Evolutionary conservation across 2,888 invertebrate species (phyloP), one percentile per base, ranked within the genome.

Genomic region (Eupithecia pulchellata): DNA sequence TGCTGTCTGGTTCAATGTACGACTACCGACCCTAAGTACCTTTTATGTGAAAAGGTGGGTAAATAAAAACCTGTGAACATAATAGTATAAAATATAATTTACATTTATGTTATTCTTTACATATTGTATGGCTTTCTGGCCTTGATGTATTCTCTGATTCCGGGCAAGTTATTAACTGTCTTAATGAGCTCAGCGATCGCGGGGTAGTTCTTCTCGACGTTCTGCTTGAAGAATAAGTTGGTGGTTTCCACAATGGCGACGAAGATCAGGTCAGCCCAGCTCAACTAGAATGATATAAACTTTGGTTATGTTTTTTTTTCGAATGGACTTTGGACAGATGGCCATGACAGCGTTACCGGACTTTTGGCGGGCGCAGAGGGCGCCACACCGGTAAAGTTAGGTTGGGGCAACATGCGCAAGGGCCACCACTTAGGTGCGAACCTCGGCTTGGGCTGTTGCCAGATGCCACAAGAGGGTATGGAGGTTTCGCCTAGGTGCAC

Each of bases 241-340:
- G 76, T 78, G 0, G 86, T 78, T 68, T 92, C 93, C 0, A 91
- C 79, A 47, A 91, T 85, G 1, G 89, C 90, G 3, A 90, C 84
- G 0, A 92, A 79, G 14, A 90, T 73, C 74, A 92, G 91, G 75
- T 93, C 93, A 9, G 85, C 91, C 92, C 92, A 93, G 63, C 86
- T 84, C 34, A 92, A 69, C 92, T 93, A 81, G n/a, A 84, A 83
- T 65, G 68, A 64, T 63, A 69, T 62, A 47, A 32, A 20, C 13
- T 5, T 36, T 13, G 8, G 14, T 36, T 25, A 61, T 27, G 9
- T 27, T 25, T 20, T 20, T 20, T 20, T 25, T n/a, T n/a, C n/a
- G 13, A 52, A 1, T 5, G 47, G 20, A 25, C 20, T n/a, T n/a
- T n/a, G n/a, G n/a, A n/a, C n/a, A n/a, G n/a, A n/a, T n/a, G n/a